Evolutionary conservation across 2,888 invertebrate species (phyloP).

Genomic region (Spatulosminthurus flaviceps): DNA sequence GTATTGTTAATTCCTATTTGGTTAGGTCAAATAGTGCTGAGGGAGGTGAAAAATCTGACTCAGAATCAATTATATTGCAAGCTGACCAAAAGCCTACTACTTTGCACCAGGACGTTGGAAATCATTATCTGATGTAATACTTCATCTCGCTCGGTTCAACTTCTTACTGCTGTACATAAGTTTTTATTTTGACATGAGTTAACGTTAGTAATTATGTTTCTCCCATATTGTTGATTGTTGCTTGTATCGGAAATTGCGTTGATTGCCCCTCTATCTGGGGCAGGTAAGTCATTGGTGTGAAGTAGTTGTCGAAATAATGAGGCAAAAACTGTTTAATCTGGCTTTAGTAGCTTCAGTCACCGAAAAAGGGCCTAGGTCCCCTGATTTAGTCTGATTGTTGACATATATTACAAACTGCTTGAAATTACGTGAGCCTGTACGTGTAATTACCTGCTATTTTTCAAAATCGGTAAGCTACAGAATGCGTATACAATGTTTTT

Average conservation of each 20-base stretch:
- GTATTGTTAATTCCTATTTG: background rate
- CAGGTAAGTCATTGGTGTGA: background rate
- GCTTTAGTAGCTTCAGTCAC: background rate
- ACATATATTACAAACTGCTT: no score
- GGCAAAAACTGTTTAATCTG: background rate
- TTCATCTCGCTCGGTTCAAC: slow-evolving; percentile 1
- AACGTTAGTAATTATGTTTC: background rate
- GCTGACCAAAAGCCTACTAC: slow-evolving; percentile 30
- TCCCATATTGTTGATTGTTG: background rate
- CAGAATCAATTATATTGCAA: slow-evolving; percentile 26
- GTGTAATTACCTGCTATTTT: no score
- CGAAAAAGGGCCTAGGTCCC: background rate
- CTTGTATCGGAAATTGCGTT: slow-evolving; percentile 1
- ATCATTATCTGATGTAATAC: slow-evolving; percentile 32
- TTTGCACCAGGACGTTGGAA: slow-evolving; percentile 29
- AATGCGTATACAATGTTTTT: no score
- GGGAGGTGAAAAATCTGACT: background rate
- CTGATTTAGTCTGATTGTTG: no score
- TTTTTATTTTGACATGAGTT: slow-evolving; percentile 9
- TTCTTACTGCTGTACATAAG: slow-evolving; percentile 6
- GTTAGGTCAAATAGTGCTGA: background rate
- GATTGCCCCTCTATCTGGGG: background rate
- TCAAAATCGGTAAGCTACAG: no score
- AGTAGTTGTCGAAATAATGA: background rate
- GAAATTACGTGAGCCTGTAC: no score